These are phyloP conservation scores for Nephrotoma appendiculata DNA, from an alignment of 2,888 invertebrate genomes.

Conservation along the genomic window DNA sequence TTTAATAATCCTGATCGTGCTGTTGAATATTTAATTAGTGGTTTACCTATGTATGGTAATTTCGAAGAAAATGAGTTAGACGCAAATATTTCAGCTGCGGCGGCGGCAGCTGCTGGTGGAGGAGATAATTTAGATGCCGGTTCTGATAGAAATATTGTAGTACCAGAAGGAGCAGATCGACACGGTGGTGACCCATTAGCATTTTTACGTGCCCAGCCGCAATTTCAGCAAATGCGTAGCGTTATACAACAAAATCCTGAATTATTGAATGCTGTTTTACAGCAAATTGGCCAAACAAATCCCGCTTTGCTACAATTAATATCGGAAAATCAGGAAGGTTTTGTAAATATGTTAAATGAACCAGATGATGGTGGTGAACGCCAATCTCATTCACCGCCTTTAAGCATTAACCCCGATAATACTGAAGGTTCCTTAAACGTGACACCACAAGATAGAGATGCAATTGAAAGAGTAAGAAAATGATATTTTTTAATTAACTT, in stretches of 20 bases:
- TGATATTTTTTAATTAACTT: background rate
- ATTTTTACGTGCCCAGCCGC: conserved; percentile 83
- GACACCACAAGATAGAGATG: conserved; percentile 88
- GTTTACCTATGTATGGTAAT: conserved; percentile 48
- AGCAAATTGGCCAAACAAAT: conserved; percentile 89
- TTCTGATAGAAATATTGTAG: background rate
- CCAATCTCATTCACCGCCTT: conserved; percentile 13
- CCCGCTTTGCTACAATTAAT: conserved; percentile 87
- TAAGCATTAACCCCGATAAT: conserved; percentile 25
- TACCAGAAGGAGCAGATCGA: conserved; percentile 8
- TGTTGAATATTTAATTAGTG: conserved; percentile 91
- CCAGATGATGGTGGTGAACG: conserved; percentile 28
- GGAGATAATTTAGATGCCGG: conserved; percentile 11
- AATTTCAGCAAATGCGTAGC: conserved; percentile 92
- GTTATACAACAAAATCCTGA: conserved; percentile 90
- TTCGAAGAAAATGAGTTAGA: conserved; percentile 33
- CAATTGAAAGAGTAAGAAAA: conserved; percentile 70
- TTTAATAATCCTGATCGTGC: conserved; percentile 97
- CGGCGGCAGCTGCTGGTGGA: conserved; percentile 14
- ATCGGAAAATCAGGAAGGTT: conserved; percentile 85
- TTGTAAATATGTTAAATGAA: conserved; percentile 93
- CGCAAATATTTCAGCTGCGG: background rate
- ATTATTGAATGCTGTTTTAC: conserved; percentile 79
- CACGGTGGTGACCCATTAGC: conserved; percentile 57
- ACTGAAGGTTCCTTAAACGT: conserved; percentile 53